Conservation (phyloP, 2,888 invertebrate genomes). For the Siphonodentalium dalli region DNA sequence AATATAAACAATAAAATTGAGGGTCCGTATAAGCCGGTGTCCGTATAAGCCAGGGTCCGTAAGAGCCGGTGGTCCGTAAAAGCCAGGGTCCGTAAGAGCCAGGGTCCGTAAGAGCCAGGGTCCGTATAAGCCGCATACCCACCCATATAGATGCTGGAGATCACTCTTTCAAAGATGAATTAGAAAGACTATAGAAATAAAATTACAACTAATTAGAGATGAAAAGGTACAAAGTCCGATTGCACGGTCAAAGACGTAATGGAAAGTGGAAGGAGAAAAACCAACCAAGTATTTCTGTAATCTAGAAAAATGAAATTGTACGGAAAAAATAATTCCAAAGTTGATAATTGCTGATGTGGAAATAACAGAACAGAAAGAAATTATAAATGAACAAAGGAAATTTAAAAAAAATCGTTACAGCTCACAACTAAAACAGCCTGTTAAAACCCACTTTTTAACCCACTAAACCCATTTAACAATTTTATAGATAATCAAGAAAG, state of each 20-base stretch:
- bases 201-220: background rate
- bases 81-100: too few relatives aligned
- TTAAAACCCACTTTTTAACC: background rate
- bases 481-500: background rate
- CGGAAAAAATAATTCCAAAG: slow-evolving; percentile 1
- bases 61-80: too few relatives aligned
- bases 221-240: background rate
- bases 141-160: too few relatives aligned
- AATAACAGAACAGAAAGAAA: background rate
- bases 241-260: slow-evolving; percentile 1
- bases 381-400: background rate
- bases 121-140: too few relatives aligned
- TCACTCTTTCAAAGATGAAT: too few relatives aligned
- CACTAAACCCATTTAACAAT: background rate
- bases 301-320: slow-evolving; percentile 8
- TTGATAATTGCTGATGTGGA: background rate
- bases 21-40: too few relatives aligned
- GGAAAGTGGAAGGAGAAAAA: slow-evolving; percentile 5
- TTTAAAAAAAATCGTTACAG: background rate
- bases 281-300: slow-evolving; percentile 5
- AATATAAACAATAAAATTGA: too few relatives aligned
- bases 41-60: too few relatives aligned
- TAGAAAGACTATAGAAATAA: too few relatives aligned
- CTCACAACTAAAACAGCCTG: too few relatives aligned
- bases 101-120: too few relatives aligned